These are phyloP conservation scores for Epinephelus malabaricus DNA, from an alignment of 2,797 vertebrate genomes.

Conservation along the genomic window DNA sequence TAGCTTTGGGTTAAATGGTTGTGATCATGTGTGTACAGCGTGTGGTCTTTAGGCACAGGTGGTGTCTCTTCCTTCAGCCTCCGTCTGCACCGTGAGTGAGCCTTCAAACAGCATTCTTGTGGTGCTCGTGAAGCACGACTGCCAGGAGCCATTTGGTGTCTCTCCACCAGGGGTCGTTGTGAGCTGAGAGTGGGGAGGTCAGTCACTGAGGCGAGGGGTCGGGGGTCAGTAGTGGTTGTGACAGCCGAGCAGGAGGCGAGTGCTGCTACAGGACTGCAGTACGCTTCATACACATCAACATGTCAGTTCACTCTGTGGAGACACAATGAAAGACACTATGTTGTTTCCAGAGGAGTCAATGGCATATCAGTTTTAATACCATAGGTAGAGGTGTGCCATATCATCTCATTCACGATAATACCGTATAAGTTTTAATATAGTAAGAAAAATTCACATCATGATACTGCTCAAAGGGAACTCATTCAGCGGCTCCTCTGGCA, in stretches of 20 bases:
- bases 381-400: no score
- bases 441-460: no score
- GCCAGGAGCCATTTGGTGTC: constrained; percentile 38
- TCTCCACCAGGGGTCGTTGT: constrained; percentile 17
- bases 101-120: constrained; percentile 14
- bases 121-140: constrained; percentile 2
- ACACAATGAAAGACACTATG: neutral
- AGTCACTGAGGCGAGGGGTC: constrained; percentile 57
- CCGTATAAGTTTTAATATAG: no score
- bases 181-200: constrained; percentile 31
- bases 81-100: constrained; percentile 12
- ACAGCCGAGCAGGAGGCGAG: constrained; percentile 55
- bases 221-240: constrained; percentile 85
- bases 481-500: no score
- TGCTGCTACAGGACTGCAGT: constrained; percentile 56
- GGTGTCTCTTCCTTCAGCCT: constrained; percentile 66
- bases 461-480: no score
- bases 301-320: constrained; percentile 64
- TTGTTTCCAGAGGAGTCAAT: neutral
- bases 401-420: no score
- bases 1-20: constrained; percentile 49
- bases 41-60: constrained; percentile 83
- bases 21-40: constrained; percentile 62
- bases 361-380: rapidly evolving
- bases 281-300: constrained; percentile 63